Evolutionary conservation across 1,140 invertebrate genomes (phyloP).

Genomic region (Aphaenogaster ashmeadi): DNA sequence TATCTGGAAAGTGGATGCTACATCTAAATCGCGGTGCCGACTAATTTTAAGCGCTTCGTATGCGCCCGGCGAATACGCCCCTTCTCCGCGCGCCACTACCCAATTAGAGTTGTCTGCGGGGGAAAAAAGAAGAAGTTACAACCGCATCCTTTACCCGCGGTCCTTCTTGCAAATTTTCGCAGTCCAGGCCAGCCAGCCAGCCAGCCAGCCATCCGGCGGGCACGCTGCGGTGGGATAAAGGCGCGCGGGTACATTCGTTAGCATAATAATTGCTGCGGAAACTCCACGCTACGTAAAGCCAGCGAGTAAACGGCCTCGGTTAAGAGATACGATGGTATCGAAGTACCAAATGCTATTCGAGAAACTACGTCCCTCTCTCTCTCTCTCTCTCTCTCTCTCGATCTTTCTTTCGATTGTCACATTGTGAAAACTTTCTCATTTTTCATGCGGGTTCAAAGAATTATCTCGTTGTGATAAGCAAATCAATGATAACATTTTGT

Average conservation of each 20-base stretch:
- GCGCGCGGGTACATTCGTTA: constrained; percentile 53
- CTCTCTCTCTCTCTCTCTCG: background rate
- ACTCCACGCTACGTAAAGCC: constrained; percentile 48
- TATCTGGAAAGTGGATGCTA: constrained; percentile 46
- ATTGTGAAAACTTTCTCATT: background rate
- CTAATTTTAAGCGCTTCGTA: constrained; percentile 68
- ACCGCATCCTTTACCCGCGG: constrained; percentile 43
- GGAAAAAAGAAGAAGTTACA: constrained; percentile 45
- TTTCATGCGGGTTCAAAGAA: background rate
- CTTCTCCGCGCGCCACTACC: constrained; percentile 44
- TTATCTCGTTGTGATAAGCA: background rate
- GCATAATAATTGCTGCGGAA: constrained; percentile 62
- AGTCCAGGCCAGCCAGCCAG: constrained; percentile 48
- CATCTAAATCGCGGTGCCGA: constrained; percentile 54
- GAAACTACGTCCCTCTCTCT: constrained; percentile 35
- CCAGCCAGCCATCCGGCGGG: constrained; percentile 43
- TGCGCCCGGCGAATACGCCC: constrained; percentile 37
- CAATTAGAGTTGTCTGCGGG: constrained; percentile 70
- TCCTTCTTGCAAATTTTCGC: constrained; percentile 69
- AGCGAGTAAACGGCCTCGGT: constrained; percentile 60
- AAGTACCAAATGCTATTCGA: constrained; percentile 43
- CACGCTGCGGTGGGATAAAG: constrained; percentile 54
- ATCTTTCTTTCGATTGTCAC: background rate
- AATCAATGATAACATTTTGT: background rate
- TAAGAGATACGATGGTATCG: constrained; percentile 43